Evolutionary conservation across 2,888 invertebrate genomes (phyloP).

Genomic region (Drosophila parthenogenetica): DNA sequence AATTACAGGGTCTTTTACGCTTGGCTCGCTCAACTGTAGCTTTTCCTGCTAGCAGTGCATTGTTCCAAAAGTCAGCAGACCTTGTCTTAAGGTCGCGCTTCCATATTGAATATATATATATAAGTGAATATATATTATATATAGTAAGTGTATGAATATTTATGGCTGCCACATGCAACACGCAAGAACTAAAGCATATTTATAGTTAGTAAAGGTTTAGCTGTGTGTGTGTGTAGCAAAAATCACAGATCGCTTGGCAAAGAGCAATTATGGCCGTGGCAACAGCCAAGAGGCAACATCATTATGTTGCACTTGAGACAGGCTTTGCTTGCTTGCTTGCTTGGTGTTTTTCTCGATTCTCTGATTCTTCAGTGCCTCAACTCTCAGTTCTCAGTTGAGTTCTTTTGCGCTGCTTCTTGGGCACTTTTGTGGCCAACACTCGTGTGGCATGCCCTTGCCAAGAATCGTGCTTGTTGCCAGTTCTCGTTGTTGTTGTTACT

Average conservation of each 20-base stretch:
- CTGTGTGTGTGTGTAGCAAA: slow-evolving; percentile 37
- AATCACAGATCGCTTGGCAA: slow-evolving; percentile 55
- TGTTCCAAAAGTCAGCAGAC: slow-evolving; percentile 46
- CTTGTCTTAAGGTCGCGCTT: slow-evolving; percentile 61
- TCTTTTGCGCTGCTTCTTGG: slow-evolving; percentile 10
- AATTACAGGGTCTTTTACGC: not conserved
- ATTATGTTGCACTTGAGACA: slow-evolving; percentile 67
- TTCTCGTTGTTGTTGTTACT: slow-evolving; percentile 39
- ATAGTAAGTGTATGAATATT: slow-evolving; percentile 46
- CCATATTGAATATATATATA: slow-evolving; percentile 1
- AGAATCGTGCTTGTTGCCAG: slow-evolving; percentile 44
- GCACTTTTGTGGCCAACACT: slow-evolving; percentile 26
- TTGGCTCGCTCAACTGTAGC: not conserved
- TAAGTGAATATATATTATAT: not conserved
- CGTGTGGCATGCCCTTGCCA: slow-evolving; percentile 59
- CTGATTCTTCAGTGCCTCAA: too few relatives aligned
- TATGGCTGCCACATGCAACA: slow-evolving; percentile 47
- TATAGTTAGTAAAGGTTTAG: slow-evolving; percentile 10
- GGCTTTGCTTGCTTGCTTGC: slow-evolving; percentile 19
- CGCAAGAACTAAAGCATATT: slow-evolving; percentile 38
- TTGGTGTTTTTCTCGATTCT: not conserved
- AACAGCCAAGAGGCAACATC: slow-evolving; percentile 38
- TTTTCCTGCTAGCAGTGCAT: not conserved
- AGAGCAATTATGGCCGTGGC: slow-evolving; percentile 60
- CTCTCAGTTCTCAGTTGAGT: not conserved